Evolutionary conservation across 2,113 vertebrate species (phyloP).

Genomic region (Mungos mungo): DNA sequence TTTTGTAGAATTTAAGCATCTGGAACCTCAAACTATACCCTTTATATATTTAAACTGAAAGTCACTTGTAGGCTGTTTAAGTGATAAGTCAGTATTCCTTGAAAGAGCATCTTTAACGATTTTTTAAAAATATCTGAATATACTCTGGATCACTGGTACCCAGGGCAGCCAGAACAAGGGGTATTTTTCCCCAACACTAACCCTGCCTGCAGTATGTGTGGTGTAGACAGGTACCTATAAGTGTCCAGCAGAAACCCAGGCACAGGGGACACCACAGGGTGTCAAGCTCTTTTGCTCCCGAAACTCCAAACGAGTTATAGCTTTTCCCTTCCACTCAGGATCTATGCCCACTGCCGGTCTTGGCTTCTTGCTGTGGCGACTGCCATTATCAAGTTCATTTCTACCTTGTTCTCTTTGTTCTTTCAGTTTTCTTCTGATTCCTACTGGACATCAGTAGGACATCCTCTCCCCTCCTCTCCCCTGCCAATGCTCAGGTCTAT

Average conservation of each 20-base stretch:
- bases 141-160: background rate
- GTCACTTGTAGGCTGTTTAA: background rate
- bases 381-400: fast-evolving
- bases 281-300: background rate
- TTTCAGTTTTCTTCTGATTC: background rate
- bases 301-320: background rate
- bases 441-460: too few relatives aligned
- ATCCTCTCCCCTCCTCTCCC: background rate
- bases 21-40: background rate
- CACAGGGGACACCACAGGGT: background rate
- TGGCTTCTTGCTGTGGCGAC: background rate
- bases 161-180: background rate
- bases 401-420: background rate
- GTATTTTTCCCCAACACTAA: background rate
- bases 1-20: background rate
- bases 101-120: background rate
- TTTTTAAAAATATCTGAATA: background rate
- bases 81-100: background rate
- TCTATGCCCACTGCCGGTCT: background rate
- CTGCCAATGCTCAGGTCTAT: background rate
- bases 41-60: background rate
- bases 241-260: background rate
- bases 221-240: background rate
- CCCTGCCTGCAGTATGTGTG: background rate
- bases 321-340: background rate